Evolutionary conservation across 2,888 invertebrate species (phyloP), one percentile per base, ranked within the genome.

Genomic region (Carterocephalus palaemon): DNA sequence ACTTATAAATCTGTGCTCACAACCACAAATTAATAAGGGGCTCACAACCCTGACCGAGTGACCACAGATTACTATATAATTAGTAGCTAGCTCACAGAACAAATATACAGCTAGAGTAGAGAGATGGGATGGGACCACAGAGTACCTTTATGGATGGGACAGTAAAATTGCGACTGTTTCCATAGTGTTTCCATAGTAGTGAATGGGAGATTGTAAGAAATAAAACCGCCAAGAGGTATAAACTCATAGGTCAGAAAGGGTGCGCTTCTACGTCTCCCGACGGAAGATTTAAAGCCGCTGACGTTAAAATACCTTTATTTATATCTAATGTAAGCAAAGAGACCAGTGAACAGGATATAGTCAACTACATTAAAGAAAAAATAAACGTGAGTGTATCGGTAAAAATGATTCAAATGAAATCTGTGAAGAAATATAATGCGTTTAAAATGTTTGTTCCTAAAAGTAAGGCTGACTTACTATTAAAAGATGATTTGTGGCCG

Each of bases 401-500:
- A 1, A 47, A 49, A 13, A 47, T 16, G 41, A 51, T 49, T 6
- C 22, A 7, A 2, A 52, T 48, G 29, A 49, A 36, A 15, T 7
- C 15, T 2, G 19, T 29, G 8, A 45, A 37, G 31, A 28, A 12
- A 4, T 56, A 58, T 37, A 48, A 49, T 20, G 49, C 53, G 0
- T 56, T 40, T 32, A 58, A 54, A 32, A 28, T 54, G 6, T 53
- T 32, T 20, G 49, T 54, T 2, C 37, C 53, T 4, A 52, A 53
- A 8, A 3, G 38, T 41, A 49, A 52, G 16, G 4, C 22, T 5
- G 13, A 22, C 2, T 1, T 45, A 8, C 53, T 48, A 48, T 33
- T 57, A 26, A 42, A 51, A 36, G 50, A 52, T 8, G 19, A 37
- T 2, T 41, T 55, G 4, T 54, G 57, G 54, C 54, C 53, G 0